Percentiles rank a stretch among this genome's conserved stretches.
phyloP scores from a whole-genome alignment of 2,888 invertebrate species.

The Pandemis heparana region DNA sequence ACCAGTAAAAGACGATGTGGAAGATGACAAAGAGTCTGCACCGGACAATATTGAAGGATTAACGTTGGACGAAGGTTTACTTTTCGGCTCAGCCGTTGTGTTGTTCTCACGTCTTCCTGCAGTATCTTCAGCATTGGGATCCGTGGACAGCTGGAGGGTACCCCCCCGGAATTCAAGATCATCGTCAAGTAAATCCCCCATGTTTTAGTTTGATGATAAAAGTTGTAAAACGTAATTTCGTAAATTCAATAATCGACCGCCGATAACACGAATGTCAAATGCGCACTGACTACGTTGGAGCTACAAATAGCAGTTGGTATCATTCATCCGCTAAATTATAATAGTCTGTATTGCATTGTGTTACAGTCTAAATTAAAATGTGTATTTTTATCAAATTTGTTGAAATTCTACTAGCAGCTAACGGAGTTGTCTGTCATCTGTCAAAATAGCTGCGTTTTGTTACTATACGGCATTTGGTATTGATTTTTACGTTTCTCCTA shows the following conservation, averaged over 20 bases:
- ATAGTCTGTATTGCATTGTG: neutral
- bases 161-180: slow-evolving; percentile 86
- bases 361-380: neutral
- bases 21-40: slow-evolving; percentile 77
- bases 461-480: neutral
- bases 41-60: slow-evolving; percentile 79
- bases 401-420: neutral
- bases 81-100: slow-evolving; percentile 58
- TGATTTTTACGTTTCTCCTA: neutral
- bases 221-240: slow-evolving; percentile 37
- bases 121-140: slow-evolving; percentile 56
- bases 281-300: neutral
- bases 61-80: slow-evolving; percentile 59
- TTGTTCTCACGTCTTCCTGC: slow-evolving; percentile 57
- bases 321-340: neutral
- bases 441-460: slow-evolving; percentile 3
- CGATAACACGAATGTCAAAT: slow-evolving; percentile 40
- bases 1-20: slow-evolving; percentile 78
- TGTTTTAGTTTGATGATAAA: slow-evolving; percentile 48
- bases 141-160: slow-evolving; percentile 77
- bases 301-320: neutral
- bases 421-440: neutral
- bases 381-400: neutral
- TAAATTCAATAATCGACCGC: slow-evolving; percentile 44
- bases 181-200: slow-evolving; percentile 83